A percentile compares a stretch with the other conserved stretches of the same genome.
Evolutionary conservation across 2,888 invertebrate genomes (phyloP).

Genomic region (Sphinx pinastri): DNA sequence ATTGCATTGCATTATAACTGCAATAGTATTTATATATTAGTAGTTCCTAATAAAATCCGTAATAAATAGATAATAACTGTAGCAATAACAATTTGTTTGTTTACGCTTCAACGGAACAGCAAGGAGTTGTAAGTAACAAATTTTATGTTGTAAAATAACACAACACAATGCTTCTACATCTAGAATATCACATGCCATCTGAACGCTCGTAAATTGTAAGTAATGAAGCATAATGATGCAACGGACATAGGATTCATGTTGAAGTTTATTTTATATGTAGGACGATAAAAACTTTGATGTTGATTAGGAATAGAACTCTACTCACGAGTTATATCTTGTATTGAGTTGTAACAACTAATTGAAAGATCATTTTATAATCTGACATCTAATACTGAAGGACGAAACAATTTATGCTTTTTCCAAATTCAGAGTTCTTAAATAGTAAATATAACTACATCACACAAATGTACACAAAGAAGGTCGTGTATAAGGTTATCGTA

Average conservation of each 20-base stretch:
- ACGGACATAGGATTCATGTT: not conserved
- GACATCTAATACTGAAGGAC: too few relatives aligned
- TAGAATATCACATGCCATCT: not conserved
- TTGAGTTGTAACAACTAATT: too few relatives aligned
- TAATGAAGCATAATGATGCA: not conserved
- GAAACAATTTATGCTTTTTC: too few relatives aligned
- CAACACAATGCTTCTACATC: not conserved
- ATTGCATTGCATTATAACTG: too few relatives aligned
- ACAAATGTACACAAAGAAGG: too few relatives aligned
- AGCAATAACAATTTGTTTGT: constrained; percentile 23
- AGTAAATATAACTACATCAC: too few relatives aligned
- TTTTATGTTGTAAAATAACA: constrained; percentile 33
- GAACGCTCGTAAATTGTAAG: constrained; percentile 19
- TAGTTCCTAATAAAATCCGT: not conserved
- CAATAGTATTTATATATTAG: not conserved
- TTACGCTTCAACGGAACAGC: constrained; percentile 78
- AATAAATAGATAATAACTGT: constrained; percentile 11
- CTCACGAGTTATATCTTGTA: not conserved
- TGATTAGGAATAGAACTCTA: not conserved
- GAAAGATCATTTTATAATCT: too few relatives aligned
- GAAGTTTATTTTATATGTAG: not conserved
- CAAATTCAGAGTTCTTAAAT: too few relatives aligned
- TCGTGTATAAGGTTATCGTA: not conserved
- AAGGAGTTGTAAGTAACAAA: constrained; percentile 80
- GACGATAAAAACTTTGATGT: too few relatives aligned